Conservation (phyloP, 2,113 vertebrate genomes). For the Neolamprologus tretocephalus region DNA sequence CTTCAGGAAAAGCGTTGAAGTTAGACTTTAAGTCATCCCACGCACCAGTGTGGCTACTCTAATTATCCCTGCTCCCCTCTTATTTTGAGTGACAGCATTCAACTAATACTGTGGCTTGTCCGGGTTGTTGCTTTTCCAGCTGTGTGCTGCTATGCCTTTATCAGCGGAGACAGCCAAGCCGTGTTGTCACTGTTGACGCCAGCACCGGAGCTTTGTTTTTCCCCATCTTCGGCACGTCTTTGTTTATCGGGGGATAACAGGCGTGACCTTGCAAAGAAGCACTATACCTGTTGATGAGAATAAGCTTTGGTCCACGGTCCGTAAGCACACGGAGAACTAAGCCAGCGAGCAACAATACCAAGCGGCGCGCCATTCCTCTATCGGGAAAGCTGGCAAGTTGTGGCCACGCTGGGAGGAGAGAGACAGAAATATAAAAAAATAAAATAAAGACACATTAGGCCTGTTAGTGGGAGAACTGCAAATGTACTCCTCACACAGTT, state of each 20-base stretch:
- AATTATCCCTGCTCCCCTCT: conserved; percentile 43
- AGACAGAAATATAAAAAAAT: not conserved
- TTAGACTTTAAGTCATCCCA: conserved; percentile 39
- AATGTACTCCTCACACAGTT: conserved; percentile 1
- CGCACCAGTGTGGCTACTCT: conserved; percentile 26
- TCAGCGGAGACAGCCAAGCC: conserved; percentile 40
- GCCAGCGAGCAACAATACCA: conserved; percentile 6
- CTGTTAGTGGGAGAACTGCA: conserved; percentile 2
- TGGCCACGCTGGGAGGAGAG: not conserved
- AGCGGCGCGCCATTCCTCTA: not conserved
- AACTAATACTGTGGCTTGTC: conserved; percentile 24
- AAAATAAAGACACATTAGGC: conserved; percentile 3
- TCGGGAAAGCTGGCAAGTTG: not conserved
- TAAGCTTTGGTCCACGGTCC: conserved; percentile 27
- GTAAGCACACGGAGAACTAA: conserved; percentile 11
- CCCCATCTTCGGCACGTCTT: conserved; percentile 15
- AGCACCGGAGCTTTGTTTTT: conserved; percentile 26
- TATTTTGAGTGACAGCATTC: conserved; percentile 52
- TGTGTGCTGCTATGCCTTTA: conserved; percentile 35
- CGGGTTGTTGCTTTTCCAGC: conserved; percentile 13
- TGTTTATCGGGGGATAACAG: conserved; percentile 67
- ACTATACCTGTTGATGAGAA: conserved; percentile 7
- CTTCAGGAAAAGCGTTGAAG: conserved; percentile 23
- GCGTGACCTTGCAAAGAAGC: conserved; percentile 59
- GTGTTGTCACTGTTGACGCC: conserved; percentile 32